These are phyloP conservation scores for Spodoptera frugiperda DNA, from an alignment of 1,140 invertebrate genomes.

Conservation along the genomic window DNA sequence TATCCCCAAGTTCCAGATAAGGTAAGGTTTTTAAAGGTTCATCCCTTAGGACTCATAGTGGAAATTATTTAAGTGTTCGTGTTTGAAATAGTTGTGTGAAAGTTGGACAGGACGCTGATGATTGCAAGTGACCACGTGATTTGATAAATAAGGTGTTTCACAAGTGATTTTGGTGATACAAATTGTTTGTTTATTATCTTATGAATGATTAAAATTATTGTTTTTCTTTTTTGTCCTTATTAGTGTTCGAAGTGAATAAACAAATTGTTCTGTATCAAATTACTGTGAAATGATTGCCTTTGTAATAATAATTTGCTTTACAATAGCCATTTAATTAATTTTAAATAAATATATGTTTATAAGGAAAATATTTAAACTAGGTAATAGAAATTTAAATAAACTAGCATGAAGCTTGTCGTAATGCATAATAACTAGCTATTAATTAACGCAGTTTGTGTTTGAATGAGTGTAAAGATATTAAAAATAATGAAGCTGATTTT, in stretches of 20 bases:
- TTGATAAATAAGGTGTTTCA: conserved; percentile 52
- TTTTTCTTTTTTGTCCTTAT: background rate
- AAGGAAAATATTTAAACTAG: background rate
- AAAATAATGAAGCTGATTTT: too few relatives aligned
- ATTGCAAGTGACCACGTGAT: conserved; percentile 39
- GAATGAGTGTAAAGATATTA: too few relatives aligned
- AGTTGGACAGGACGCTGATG: conserved; percentile 55
- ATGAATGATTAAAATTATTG: background rate
- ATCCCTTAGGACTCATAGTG: conserved; percentile 39
- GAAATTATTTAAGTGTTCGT: conserved; percentile 35
- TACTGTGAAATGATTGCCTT: conserved; percentile 3
- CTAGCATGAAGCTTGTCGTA: too few relatives aligned
- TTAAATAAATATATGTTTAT: background rate
- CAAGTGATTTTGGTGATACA: conserved; percentile 60
- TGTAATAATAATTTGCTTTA: background rate
- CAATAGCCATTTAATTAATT: background rate
- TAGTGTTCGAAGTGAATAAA: conserved; percentile 34
- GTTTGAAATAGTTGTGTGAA: conserved; percentile 58
- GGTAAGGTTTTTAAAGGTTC: conserved; percentile 72
- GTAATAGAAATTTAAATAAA: too few relatives aligned
- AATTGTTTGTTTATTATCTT: conserved; percentile 42
- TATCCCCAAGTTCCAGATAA: conserved; percentile 66
- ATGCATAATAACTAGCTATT: too few relatives aligned
- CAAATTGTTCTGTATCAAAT: conserved; percentile 25
- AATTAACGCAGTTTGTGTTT: too few relatives aligned